phyloP scores from a whole-genome alignment of 2,888 invertebrate species.

The Xestobium rufovillosum region DNA sequence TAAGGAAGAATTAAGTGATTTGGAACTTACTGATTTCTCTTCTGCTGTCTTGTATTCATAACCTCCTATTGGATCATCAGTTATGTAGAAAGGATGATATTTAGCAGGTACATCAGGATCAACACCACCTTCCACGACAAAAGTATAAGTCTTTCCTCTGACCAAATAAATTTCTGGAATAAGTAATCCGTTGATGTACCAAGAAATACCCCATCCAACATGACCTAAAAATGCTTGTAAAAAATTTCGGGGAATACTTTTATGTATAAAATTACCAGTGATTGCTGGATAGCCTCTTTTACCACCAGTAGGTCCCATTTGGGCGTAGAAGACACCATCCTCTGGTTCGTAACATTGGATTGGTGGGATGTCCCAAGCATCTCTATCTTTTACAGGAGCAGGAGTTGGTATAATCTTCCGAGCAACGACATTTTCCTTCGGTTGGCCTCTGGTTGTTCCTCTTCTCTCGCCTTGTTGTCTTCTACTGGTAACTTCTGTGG shows the following conservation, averaged over 20 bases:
- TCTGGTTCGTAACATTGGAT: constrained; percentile 85
- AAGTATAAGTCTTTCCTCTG: constrained; percentile 78
- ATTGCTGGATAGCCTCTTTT: constrained; percentile 84
- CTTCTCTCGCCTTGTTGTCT: constrained; percentile 4
- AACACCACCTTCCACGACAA: constrained; percentile 79
- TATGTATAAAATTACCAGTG: constrained; percentile 52
- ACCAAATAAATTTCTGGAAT: constrained; percentile 88
- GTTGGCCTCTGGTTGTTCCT: constrained; percentile 8
- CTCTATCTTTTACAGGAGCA: constrained; percentile 50
- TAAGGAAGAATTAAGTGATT: too few species aligned
- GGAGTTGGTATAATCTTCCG: constrained; percentile 50
- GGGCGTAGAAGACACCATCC: constrained; percentile 86
- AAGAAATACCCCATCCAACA: constrained; percentile 89
- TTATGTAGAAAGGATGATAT: constrained; percentile 91
- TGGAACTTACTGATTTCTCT: constrained; percentile 62
- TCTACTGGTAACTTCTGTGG: constrained; percentile 7
- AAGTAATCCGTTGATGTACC: constrained; percentile 89
- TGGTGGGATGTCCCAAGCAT: constrained; percentile 81
- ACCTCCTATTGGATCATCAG: constrained; percentile 86
- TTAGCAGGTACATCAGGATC: constrained; percentile 71
- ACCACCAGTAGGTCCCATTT: constrained; percentile 89
- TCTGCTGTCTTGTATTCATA: constrained; percentile 75
- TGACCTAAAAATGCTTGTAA: constrained; percentile 54
- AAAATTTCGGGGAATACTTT: constrained; percentile 8
- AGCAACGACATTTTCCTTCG: constrained; percentile 10